Base-by-base conservation (phyloP, 2,888 invertebrate genomes). In the Masnerella sp. region DNA sequence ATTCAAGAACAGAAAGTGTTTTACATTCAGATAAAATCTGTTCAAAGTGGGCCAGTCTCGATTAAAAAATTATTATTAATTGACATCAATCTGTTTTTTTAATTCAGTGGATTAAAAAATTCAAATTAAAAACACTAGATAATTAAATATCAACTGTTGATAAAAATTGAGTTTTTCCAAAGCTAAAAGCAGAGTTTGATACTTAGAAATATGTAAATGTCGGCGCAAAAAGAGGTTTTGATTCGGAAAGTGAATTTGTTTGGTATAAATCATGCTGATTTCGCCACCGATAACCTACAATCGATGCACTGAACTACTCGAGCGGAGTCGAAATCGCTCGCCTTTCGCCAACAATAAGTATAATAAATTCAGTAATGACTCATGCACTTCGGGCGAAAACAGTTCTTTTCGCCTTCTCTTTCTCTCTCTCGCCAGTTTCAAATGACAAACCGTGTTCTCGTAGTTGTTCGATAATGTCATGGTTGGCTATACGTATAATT, bases 261-360 rank as follows among this genome's bases (percentile, higher is more conserved):
- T 49, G 15, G 14, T 43, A 58, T 59, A 45, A 45, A 59, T 59
- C 45, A 36, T 32, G 36, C 15, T 15, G 34, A 22, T 59, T 45
- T 59, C 45, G 25, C 34, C 43, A 59, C 22, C 34, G 17, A 45
- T 59, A 59, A 59, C 45, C 58, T 45, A 45, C 36, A 36, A 45
- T 59, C 58, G 58, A 45, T 59, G 25, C 58, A 59, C 36, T 45
- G 43, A 59, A 43, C 58, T 45, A 25, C 25, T 45, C 58, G 25
- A 45, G 36, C 58, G 25, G 38, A 61, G 17, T 61, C 40, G 61
- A 61, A 36, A 61, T 61, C 47, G 47, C 34, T 47, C 38, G 49
- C 61, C 61, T 61, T 61, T 61, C 61, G 62, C 62, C 32, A 42
- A 62, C 38, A 51, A 51, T 62, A 62, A 62, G 62, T 42, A 49